Evolutionary conservation across 2,888 invertebrate species (phyloP), one percentile per base, ranked within the genome.

Genomic region (Lithophane semibrunnea): DNA sequence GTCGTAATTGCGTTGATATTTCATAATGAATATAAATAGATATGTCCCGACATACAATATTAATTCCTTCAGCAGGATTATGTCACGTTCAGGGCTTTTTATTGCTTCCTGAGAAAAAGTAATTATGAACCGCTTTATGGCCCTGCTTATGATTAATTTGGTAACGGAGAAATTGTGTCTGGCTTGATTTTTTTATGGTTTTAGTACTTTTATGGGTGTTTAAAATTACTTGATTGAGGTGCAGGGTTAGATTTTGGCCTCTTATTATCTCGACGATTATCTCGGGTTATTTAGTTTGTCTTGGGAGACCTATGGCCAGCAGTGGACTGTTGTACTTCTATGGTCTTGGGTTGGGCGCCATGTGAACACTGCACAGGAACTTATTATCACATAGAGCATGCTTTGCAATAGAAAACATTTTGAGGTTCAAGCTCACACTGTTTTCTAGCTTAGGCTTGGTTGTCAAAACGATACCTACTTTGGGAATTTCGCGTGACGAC

Each of bases 61-160:
- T 87, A 87, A 84, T 82, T 79, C 69, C 79, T 84, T 81, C 65
- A 68, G 79, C 21, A 67, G 77, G 74, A 86, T 84, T 82, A 80
- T 74, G 80, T 84, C 86, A 81, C 81, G 76, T 82, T 79, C 81
- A 74, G 79, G 44, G 67, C 16, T 72, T 83, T 84, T 84, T 82
- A 86, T 85, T 86, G 75, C 89, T 84, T 84, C 82, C 83, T 78
- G 77, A 86, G 86, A 83, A 86, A 79, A 88, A 88, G 80, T 88
- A 88, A 89, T 89, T 85, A 86, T 77, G 60, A 29, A 63, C 76
- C 44, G 75, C 58, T 86, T 86, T 79, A 83, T 85, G 78, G 82
- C 18, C 64, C 13, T 18, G 71, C 71, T 77, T 80, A 74, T 79
- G 76, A 86, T 80, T 83, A 79, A 82, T 82, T 73, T 68, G 42